Evolutionary conservation across 2,888 invertebrate genomes (phyloP), one percentile per base, ranked within the genome.

Genomic region (Capitulum mitella): DNA sequence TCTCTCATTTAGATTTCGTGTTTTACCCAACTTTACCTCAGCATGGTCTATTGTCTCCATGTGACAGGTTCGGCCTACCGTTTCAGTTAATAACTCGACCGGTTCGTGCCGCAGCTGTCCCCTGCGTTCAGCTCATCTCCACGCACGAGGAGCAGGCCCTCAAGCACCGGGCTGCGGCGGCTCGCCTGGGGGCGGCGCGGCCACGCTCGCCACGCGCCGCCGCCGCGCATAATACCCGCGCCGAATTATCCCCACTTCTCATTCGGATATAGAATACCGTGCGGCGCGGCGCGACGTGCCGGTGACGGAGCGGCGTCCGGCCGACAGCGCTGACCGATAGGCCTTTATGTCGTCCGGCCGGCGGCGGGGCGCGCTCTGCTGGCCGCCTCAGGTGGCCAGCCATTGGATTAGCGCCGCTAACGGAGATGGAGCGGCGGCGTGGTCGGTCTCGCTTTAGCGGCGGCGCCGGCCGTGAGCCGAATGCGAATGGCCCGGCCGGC

Each of bases 381-480:
- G 70, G n/a, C 70, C 37, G 22, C 54, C 34, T 37, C 70, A 70
- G 70, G 70, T 70, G 70, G 70, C 37, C 70, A 16, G 34, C 32
- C 70, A 70, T 70, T 70, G 70, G 70, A 70, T 70, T 70, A 70
- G 70, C 70, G 70, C 37, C 22, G 70, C 70, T 70, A 70, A 70
- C 70, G 22, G 70, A 70, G 70, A 70, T 32, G 70, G 70, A 70
- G 70, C 34, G 70, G 19, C 37, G 37, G 58, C 58, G n/a, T 29
- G 8, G 58, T 22, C 58, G 58, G n/a, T n/a, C n/a, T n/a, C n/a
- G n/a, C n/a, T n/a, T n/a, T n/a, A n/a, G n/a, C n/a, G n/a, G 37
- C 70, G 37, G 34, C 70, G 70, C 37, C 70, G 22, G 70, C 34
- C 6, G 6, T 37, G 37, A 19, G 29, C 29, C 70, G 70, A 14